Evolutionary conservation across 2,888 invertebrate species (phyloP).

Genomic region (Leucoma salicis): DNA sequence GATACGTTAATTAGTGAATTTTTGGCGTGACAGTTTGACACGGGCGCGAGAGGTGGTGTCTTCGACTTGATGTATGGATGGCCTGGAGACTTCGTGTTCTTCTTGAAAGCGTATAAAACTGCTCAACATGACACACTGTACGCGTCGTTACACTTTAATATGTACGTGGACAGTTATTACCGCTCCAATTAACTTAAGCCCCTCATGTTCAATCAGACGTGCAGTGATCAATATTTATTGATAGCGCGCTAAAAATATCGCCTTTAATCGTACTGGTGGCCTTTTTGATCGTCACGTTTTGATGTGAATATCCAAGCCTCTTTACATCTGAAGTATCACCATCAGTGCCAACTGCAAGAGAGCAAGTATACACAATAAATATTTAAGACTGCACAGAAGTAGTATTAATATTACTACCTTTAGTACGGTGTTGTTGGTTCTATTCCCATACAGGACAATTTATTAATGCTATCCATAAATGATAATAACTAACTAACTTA

Average conservation of each 20-base stretch:
- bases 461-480: no score
- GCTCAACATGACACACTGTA: constrained; percentile 18
- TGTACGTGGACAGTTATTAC: constrained; percentile 14
- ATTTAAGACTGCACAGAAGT: no score
- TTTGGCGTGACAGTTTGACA: constrained; percentile 14
- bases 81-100: constrained; percentile 11
- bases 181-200: constrained; percentile 17
- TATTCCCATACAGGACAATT: no score
- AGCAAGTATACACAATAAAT: no score
- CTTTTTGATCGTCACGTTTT: no score
- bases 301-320: no score
- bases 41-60: constrained; percentile 29
- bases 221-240: constrained; percentile 33
- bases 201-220: constrained; percentile 13
- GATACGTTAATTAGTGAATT: constrained; percentile 12
- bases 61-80: constrained; percentile 25
- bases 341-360: no score
- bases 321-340: no score
- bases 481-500: no score
- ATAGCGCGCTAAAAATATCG: constrained; percentile 39
- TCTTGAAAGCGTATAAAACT: constrained; percentile 4
- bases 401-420: no score
- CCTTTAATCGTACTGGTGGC: no score
- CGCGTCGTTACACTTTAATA: constrained; percentile 4
- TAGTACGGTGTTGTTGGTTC: no score